Percentiles rank a stretch among this genome's conserved stretches.
These are phyloP conservation scores for Thinocorus orbignyianus DNA, from an alignment of 2,113 vertebrate genomes.

Conservation along the genomic window DNA sequence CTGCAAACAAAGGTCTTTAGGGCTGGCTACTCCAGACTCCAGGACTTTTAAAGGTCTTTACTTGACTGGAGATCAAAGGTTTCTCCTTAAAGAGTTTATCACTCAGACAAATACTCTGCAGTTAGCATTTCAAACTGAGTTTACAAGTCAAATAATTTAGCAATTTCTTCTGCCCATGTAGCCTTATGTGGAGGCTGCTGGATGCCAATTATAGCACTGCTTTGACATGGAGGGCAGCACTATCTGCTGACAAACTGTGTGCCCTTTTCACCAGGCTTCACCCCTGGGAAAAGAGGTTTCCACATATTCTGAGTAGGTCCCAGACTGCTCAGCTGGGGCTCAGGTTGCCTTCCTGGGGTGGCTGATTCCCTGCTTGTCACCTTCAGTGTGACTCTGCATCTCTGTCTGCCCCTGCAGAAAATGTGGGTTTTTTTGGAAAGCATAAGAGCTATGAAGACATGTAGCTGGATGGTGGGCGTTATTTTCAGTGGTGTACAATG, in stretches of 20 bases:
- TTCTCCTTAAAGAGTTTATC: conserved; percentile 65
- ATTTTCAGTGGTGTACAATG: not conserved
- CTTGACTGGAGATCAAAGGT: conserved; percentile 68
- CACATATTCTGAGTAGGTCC: not conserved
- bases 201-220: conserved; percentile 41
- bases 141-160: conserved; percentile 67
- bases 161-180: conserved; percentile 64
- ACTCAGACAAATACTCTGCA: conserved; percentile 64
- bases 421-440: not conserved
- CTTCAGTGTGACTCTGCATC: not conserved
- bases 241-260: not conserved
- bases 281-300: not conserved
- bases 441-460: not conserved
- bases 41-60: conserved; percentile 58
- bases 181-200: conserved; percentile 40
- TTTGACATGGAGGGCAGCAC: conserved; percentile 19
- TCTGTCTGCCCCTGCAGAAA: not conserved
- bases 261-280: conserved; percentile 3
- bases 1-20: conserved; percentile 60
- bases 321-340: conserved; percentile 2
- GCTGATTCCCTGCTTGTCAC: not conserved
- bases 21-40: conserved; percentile 41
- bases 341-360: not conserved
- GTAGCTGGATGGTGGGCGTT: not conserved
- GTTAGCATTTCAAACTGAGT: conserved; percentile 68